Conservation (phyloP, 2,113 vertebrate genomes). For the Apodemus sylvaticus region DNA sequence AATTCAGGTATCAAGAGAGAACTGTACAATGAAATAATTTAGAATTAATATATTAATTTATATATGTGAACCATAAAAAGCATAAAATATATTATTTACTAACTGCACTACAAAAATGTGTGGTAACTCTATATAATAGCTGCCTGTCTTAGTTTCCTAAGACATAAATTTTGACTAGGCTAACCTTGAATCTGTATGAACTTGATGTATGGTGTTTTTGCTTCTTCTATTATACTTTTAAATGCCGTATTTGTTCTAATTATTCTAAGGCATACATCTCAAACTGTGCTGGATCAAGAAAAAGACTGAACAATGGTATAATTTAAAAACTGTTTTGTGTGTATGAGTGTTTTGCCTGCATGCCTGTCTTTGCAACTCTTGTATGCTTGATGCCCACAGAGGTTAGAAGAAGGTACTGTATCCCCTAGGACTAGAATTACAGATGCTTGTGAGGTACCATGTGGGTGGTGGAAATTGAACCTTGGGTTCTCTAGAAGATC, state of each 20-base stretch:
- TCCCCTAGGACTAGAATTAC: not conserved
- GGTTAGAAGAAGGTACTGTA: not conserved
- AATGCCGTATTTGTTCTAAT: not conserved
- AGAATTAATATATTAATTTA: not conserved
- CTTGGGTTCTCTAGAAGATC: not conserved
- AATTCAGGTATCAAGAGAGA: not conserved
- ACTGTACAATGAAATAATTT: not conserved
- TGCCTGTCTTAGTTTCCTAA: not conserved
- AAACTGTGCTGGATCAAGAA: not conserved
- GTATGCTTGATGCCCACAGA: not conserved
- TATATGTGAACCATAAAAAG: not conserved
- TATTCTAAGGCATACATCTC: not conserved
- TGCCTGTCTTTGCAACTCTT: not conserved
- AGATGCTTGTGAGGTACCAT: not conserved
- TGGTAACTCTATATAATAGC: not conserved
- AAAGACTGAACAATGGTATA: not conserved
- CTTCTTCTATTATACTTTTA: constrained; percentile 9
- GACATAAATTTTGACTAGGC: not conserved
- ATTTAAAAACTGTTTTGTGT: not conserved
- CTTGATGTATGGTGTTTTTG: not conserved
- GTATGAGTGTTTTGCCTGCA: not conserved
- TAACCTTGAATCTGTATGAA: not conserved
- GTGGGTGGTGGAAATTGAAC: not conserved
- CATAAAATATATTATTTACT: not conserved
- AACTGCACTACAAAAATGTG: not conserved